These are phyloP conservation scores for Acrocephalus scirpaceus DNA, from an alignment of 2,797 vertebrate species.

Conservation along the genomic window DNA sequence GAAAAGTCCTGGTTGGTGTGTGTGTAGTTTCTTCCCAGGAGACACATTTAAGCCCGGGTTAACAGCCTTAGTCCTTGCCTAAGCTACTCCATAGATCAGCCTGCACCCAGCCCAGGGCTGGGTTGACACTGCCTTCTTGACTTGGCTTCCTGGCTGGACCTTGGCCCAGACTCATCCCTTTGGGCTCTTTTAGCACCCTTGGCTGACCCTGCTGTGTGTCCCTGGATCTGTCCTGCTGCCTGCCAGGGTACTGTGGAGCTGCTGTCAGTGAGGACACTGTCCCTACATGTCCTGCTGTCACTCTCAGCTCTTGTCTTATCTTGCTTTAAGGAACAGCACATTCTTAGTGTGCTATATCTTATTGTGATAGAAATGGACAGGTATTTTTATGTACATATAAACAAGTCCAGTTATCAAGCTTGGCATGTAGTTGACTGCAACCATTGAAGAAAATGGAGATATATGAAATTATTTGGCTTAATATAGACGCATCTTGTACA, in stretches of 20 bases:
- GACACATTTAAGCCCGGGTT: not conserved
- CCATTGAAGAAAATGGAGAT: not conserved
- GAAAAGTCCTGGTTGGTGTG: not conserved
- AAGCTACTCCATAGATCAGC: rapidly evolving
- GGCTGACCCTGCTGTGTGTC: not conserved
- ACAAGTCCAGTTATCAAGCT: not conserved
- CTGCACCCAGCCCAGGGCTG: not conserved
- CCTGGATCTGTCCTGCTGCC: not conserved
- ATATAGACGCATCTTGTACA: not conserved
- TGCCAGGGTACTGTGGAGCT: not conserved
- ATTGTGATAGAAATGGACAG: not conserved
- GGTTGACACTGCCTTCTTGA: not conserved
- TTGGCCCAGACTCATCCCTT: rapidly evolving
- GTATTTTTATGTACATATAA: not conserved
- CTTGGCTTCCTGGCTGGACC: not conserved
- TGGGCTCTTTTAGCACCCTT: not conserved
- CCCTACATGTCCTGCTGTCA: not conserved
- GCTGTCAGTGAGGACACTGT: not conserved
- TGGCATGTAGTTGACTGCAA: not conserved
- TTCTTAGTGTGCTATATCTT: not conserved
- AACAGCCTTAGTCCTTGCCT: not conserved
- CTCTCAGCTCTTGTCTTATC: not conserved
- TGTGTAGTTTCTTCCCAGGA: not conserved
- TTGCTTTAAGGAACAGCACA: not conserved
- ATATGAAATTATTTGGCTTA: not conserved